Evolutionary conservation across 2,797 vertebrate genomes (phyloP).

Genomic region (Carduelis carduelis): DNA sequence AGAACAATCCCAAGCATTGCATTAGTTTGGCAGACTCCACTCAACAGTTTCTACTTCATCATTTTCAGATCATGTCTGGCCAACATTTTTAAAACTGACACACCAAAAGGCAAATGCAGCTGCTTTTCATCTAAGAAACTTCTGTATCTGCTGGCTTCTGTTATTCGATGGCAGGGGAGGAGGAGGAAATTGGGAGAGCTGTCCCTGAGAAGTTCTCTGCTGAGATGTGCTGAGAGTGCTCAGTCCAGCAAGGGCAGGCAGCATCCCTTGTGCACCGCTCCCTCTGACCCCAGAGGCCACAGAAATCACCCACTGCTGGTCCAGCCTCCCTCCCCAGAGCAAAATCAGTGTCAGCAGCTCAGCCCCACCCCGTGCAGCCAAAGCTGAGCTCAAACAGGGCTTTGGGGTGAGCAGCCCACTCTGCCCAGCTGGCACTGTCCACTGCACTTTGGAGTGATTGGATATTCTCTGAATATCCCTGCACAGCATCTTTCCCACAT

Average conservation of each 20-base stretch:
- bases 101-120: neutral
- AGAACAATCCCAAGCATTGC: neutral
- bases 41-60: neutral
- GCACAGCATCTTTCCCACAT: neutral
- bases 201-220: neutral
- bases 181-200: neutral
- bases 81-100: neutral
- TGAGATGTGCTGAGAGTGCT: neutral
- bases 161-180: neutral
- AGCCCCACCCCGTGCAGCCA: neutral
- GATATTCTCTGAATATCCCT: neutral
- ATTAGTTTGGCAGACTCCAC: neutral
- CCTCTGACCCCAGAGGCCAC: neutral
- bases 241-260: neutral
- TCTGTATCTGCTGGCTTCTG: neutral
- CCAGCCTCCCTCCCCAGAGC: neutral
- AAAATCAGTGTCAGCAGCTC: neutral
- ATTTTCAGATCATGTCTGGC: neutral
- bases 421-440: neutral
- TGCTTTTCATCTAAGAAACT: neutral
- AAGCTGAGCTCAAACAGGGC: neutral
- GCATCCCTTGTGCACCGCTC: neutral
- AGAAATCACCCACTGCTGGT: neutral
- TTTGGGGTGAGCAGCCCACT: neutral
- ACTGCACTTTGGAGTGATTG: rapidly evolving